A percentile compares a stretch with the other conserved stretches of the same genome.
phyloP scores from a whole-genome alignment of 2,113 vertebrate species.

The Candoia aspera region DNA sequence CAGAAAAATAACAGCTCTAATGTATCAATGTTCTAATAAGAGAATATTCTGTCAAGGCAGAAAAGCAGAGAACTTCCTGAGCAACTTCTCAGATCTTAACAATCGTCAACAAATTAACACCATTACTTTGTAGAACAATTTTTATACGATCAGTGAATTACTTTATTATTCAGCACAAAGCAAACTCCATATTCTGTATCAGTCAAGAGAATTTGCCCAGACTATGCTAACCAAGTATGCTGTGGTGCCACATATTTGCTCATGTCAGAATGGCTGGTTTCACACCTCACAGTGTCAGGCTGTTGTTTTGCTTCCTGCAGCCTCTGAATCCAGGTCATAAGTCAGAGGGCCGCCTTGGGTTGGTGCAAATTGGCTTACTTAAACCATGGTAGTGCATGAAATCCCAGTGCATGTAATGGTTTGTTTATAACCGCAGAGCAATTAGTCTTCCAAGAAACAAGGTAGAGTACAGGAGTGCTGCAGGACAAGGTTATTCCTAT shows the following conservation, averaged over 20 bases:
- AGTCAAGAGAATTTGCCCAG: not conserved
- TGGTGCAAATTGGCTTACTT: not conserved
- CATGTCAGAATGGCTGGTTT: not conserved
- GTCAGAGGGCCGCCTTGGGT: not conserved
- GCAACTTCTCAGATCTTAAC: too few species aligned
- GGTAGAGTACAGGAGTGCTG: not conserved
- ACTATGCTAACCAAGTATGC: not conserved
- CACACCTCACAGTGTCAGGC: not conserved
- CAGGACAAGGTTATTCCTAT: not conserved
- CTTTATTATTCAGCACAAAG: not conserved
- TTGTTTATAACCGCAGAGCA: not conserved
- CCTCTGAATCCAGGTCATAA: not conserved
- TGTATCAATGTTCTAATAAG: not conserved
- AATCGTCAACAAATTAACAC: constrained; percentile 4
- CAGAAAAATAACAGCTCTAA: not conserved
- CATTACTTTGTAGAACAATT: constrained; percentile 9
- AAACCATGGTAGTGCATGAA: not conserved
- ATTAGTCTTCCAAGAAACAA: not conserved
- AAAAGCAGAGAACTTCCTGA: not conserved
- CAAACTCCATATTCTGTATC: not conserved
- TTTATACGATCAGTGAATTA: not conserved
- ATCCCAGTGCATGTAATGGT: not conserved
- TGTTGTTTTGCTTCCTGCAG: not conserved
- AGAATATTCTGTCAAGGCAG: not conserved
- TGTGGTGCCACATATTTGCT: not conserved